These are phyloP conservation scores for Elephas maximus DNA, from an alignment of 2,113 vertebrate species.

Conservation along the genomic window DNA sequence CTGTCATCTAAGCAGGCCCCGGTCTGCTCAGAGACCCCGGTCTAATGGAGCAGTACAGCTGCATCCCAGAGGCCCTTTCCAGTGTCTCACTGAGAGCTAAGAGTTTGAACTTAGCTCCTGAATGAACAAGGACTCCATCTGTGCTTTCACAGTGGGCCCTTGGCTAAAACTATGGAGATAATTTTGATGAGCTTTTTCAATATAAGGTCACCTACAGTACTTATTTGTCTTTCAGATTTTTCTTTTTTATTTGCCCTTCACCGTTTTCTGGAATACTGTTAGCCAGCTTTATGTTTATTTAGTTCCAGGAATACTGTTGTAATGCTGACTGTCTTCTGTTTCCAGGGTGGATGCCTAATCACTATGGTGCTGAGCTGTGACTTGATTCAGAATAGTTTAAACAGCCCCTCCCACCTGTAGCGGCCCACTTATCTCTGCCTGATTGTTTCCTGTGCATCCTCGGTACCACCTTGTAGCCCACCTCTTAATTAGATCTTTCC, in stretches of 20 bases:
- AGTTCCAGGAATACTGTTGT: slow-evolving; percentile 60
- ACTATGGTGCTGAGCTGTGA: slow-evolving; percentile 8
- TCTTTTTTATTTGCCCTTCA: slow-evolving; percentile 36
- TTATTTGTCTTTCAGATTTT: slow-evolving; percentile 10
- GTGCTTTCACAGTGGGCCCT: background rate
- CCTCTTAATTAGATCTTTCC: background rate
- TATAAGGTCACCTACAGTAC: background rate
- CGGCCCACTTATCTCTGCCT: background rate
- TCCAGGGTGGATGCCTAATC: slow-evolving; percentile 38
- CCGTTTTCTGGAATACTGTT: slow-evolving; percentile 58
- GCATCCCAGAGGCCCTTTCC: background rate
- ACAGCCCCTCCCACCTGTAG: background rate
- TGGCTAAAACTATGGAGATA: background rate
- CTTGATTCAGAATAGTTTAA: slow-evolving; percentile 51
- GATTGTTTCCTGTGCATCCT: background rate
- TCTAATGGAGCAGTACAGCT: background rate
- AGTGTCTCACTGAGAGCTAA: background rate
- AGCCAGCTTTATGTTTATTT: slow-evolving; percentile 23
- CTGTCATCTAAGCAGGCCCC: background rate
- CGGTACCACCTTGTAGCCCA: background rate
- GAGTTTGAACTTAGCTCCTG: background rate
- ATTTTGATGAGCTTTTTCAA: slow-evolving; percentile 38
- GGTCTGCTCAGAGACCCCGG: background rate
- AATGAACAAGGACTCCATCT: background rate
- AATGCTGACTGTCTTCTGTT: slow-evolving; percentile 47